phyloP scores from a whole-genome alignment of 1,140 invertebrate species.

The Alviniconcha marisindica region DNA sequence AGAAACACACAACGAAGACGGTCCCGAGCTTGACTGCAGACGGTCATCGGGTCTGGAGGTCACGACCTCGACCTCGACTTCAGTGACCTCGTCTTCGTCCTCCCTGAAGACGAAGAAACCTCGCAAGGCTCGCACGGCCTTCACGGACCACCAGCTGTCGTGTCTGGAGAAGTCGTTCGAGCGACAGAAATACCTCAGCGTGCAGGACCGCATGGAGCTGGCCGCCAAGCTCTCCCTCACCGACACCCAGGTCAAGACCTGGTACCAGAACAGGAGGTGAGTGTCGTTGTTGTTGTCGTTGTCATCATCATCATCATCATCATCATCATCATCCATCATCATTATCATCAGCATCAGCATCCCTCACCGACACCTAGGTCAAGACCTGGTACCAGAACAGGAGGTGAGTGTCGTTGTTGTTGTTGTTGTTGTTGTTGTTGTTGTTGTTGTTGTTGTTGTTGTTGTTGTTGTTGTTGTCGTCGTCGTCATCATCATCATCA shows the following conservation, averaged over 20 bases:
- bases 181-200: conserved; percentile 98
- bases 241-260: conserved; percentile 89
- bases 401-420: too few relatives aligned
- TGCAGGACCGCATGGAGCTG: conserved; percentile 98
- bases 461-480: neutral
- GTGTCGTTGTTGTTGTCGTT: neutral
- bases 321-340: conserved; percentile 31
- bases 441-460: neutral
- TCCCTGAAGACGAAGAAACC: conserved; percentile 91
- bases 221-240: conserved; percentile 96
- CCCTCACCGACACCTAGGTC: too few relatives aligned
- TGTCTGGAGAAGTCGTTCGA: conserved; percentile 98
- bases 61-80: conserved; percentile 96
- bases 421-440: conserved; percentile 6
- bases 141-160: conserved; percentile 98
- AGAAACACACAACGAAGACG: conserved; percentile 92
- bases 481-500: conserved; percentile 30
- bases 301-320: conserved; percentile 32
- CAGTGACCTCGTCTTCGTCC: conserved; percentile 98
- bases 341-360: too few relatives aligned
- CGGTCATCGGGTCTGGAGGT: conserved; percentile 82
- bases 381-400: too few relatives aligned
- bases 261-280: conserved; percentile 64
- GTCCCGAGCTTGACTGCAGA: conserved; percentile 97
- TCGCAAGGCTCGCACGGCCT: conserved; percentile 97